A percentile compares a stretch with the other conserved stretches of the same genome.
Evolutionary conservation across 2,888 invertebrate species (phyloP).

Genomic region (Ariolimax columbianus): DNA sequence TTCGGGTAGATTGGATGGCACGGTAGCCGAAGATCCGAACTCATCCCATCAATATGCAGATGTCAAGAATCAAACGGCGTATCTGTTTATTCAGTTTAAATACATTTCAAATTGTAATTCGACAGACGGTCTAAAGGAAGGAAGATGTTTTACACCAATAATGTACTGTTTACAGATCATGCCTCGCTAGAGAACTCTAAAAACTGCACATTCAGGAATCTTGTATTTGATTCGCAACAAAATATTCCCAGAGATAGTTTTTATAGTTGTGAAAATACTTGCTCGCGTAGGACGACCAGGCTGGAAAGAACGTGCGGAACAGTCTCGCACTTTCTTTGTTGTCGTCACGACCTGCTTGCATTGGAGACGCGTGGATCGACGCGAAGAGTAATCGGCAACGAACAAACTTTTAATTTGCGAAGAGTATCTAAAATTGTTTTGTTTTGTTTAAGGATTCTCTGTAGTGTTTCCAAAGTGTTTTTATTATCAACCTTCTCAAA

Average conservation of each 20-base stretch:
- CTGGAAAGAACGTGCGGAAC: no score
- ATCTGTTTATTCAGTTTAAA: constrained; percentile 19
- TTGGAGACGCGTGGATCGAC: not conserved
- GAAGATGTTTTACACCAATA: not conserved
- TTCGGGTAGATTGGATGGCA: not conserved
- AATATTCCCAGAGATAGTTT: not conserved
- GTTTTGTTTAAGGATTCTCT: not conserved
- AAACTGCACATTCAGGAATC: not conserved
- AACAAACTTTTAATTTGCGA: constrained; percentile 8
- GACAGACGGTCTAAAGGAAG: not conserved
- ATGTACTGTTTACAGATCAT: constrained; percentile 21
- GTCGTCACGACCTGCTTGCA: not conserved
- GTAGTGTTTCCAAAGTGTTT: not conserved
- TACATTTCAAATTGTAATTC: constrained; percentile 26
- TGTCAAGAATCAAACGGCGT: constrained; percentile 3
- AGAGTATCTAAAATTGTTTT: constrained; percentile 29
- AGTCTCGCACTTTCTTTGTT: not conserved
- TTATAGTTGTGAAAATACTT: not conserved
- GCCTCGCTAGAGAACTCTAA: not conserved
- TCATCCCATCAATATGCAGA: constrained; percentile 1
- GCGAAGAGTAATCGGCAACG: not conserved
- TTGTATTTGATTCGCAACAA: constrained; percentile 29
- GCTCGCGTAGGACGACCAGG: constrained; percentile 1
- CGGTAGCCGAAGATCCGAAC: not conserved
- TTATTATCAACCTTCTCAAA: not conserved